Percentiles rank a stretch among this genome's conserved stretches.
These are phyloP conservation scores for Myiothlypis chrysogaster DNA, from an alignment of 2,797 vertebrate species.

Conservation along the genomic window DNA sequence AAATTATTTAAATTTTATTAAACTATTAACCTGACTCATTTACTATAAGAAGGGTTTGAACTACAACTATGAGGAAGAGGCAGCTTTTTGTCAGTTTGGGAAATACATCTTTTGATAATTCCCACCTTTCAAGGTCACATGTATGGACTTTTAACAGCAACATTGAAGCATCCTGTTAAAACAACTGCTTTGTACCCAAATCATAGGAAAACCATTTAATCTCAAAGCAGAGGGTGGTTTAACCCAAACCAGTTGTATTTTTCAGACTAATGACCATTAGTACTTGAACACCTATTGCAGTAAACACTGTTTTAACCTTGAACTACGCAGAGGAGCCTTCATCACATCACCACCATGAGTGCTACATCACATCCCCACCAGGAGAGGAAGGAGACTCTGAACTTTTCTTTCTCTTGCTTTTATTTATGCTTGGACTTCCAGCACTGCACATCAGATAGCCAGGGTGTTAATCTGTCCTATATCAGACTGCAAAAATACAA, in stretches of 20 bases:
- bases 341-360: neutral
- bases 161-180: neutral
- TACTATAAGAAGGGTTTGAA: neutral
- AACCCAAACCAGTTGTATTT: neutral
- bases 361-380: neutral
- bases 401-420: slow-evolving; percentile 63
- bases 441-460: slow-evolving; percentile 51
- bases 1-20: neutral
- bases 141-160: neutral
- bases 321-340: neutral
- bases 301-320: rapidly evolving
- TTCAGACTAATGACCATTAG: neutral
- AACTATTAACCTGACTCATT: neutral
- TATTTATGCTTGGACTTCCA: slow-evolving; percentile 65
- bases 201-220: neutral
- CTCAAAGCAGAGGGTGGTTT: neutral
- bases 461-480: neutral
- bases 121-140: neutral
- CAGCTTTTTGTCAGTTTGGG: neutral
- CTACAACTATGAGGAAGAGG: neutral
- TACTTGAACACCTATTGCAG: neutral
- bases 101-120: neutral
- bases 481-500: slow-evolving; percentile 22
- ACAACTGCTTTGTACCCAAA: neutral
- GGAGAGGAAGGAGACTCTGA: slow-evolving; percentile 41